Base-by-base conservation (phyloP, 2,888 invertebrate genomes). In the Apamea monoglypha region DNA sequence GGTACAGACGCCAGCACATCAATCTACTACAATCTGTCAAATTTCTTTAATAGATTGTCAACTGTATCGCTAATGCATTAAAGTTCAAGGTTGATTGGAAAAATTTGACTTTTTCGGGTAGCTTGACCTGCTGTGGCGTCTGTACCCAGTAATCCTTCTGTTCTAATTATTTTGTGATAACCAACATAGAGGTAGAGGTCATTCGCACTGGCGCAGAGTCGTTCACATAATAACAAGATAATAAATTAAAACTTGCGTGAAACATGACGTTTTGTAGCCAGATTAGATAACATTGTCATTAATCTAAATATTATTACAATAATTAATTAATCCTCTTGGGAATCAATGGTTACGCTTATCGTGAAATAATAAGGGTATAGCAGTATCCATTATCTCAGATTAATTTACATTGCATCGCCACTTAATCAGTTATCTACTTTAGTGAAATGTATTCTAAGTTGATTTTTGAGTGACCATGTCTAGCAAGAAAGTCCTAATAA, bases 181-280 rank as follows among this genome's bases (percentile, higher is more conserved):
- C 25, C 12, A 69, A 63, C 50, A n/a, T 69, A 40, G n/a, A 59
- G n/a, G 25, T 12, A 83, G 80, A 84, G 89, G 85, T 89, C 90
- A 85, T 89, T 88, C 78, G 81, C 90, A 81, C 69, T 74, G 63
- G 29, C 44, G 18, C 32, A 44, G 70, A 80, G 88, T 86, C 88
- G 76, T 89, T 88, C 88, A 88, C 80, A 88, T 83, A 87, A 74
- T 79, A 78, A 69, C 40, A 40, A 85, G 82, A 87, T 87, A 74
- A 79, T 71, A 84, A 32, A 61, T 83, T 50, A 78, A 70, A 75
- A 83, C 78, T 82, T 76, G 78, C 25, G 76, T 87, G 88, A 86
- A 86, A 86, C 78, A 88, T 66, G 6, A 53, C 63, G n/a, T 74
- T 86, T 77, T 64, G 36, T 64, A 74, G 21, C 32, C 44, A 59